Evolutionary conservation across 2,888 invertebrate genomes (phyloP).

Genomic region (Drosophila histrio): DNA sequence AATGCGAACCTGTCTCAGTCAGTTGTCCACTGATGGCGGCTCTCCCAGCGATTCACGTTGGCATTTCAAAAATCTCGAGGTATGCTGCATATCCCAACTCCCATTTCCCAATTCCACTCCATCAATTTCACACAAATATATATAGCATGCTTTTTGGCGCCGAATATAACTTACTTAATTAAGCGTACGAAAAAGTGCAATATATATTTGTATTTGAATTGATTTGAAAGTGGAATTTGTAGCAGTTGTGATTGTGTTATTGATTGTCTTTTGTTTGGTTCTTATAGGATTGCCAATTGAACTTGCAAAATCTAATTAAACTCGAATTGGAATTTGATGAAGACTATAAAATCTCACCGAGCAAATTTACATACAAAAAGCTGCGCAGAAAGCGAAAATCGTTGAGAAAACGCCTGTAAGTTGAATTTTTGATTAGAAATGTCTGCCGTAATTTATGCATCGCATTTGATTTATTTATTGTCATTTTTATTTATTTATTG

Average conservation of each 20-base stretch:
- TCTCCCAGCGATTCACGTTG: constrained; percentile 82
- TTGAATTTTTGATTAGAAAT: constrained; percentile 24
- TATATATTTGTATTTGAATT: too few relatives aligned
- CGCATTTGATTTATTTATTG: constrained; percentile 7
- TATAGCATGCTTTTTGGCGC: not conserved
- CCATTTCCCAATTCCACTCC: not conserved
- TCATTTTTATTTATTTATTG: constrained; percentile 7
- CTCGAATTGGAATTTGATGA: constrained; percentile 84
- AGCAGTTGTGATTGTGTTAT: not conserved
- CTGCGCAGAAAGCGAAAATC: constrained; percentile 83
- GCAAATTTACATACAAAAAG: constrained; percentile 83
- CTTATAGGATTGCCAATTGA: constrained; percentile 83
- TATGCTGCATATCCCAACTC: constrained; percentile 34
- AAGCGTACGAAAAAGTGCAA: not conserved
- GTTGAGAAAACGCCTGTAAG: constrained; percentile 80
- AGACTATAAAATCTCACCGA: constrained; percentile 84
- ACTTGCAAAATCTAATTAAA: constrained; percentile 84
- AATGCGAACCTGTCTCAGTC: constrained; percentile 82
- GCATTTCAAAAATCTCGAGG: constrained; percentile 84
- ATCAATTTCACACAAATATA: not conserved
- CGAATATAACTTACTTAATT: not conserved
- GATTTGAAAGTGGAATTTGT: not conserved
- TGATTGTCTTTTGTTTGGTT: not conserved
- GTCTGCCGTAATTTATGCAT: constrained; percentile 1
- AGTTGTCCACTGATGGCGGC: constrained; percentile 66